Conservation (phyloP, 2,113 vertebrate genomes). For the Vulpes lagopus region DNA sequence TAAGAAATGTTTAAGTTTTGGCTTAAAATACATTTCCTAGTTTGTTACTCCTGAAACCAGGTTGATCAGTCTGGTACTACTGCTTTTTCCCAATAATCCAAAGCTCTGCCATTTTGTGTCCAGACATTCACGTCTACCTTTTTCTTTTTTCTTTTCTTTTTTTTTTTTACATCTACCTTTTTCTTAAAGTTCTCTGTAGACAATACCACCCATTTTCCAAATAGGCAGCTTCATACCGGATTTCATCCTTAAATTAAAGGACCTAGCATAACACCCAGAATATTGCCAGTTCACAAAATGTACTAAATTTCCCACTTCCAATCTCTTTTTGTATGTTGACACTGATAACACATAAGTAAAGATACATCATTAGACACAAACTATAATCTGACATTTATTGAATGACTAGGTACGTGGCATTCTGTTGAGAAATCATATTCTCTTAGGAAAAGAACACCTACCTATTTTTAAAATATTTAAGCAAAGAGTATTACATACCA, state of each 20-base stretch:
- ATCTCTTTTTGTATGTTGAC: background rate
- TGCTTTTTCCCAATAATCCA: background rate
- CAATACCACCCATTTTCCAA: background rate
- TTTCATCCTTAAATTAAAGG: background rate
- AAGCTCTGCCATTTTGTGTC: background rate
- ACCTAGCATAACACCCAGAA: background rate
- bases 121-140: background rate
- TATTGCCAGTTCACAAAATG: background rate
- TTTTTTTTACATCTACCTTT: background rate
- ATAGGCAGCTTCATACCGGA: background rate
- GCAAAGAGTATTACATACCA: background rate
- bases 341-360: background rate
- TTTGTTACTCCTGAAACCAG: background rate
- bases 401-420: background rate
- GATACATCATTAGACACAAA: background rate
- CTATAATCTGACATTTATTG: background rate
- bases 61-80: background rate
- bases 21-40: background rate
- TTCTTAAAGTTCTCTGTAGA: background rate
- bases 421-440: background rate
- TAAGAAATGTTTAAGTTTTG: constrained; percentile 22
- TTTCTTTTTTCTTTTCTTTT: background rate
- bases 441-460: background rate
- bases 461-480: background rate
- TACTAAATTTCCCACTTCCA: background rate